A percentile compares a stretch with the other conserved stretches of the same genome.
phyloP scores from a whole-genome alignment of 2,113 vertebrate genomes.

The Turdus rufiventris region DNA sequence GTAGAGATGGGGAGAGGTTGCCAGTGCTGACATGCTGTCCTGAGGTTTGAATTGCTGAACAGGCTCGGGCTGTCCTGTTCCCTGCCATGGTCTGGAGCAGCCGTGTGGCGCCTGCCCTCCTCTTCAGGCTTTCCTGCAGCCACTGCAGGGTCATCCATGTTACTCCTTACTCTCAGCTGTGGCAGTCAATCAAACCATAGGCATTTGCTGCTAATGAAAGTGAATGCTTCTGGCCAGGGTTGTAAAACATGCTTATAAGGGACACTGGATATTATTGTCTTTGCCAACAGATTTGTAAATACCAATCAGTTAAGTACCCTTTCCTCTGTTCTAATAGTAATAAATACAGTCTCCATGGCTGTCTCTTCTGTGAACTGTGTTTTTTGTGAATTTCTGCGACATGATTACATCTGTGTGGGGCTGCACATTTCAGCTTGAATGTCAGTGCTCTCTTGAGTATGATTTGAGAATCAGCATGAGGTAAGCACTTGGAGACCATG shows the following conservation, averaged over 20 bases:
- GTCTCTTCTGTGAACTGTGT: neutral
- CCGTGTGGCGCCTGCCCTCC: neutral
- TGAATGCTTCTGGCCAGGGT: constrained; percentile 17
- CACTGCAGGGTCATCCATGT: accelerated
- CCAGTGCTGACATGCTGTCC: neutral
- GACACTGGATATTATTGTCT: constrained; percentile 60
- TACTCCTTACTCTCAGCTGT: neutral
- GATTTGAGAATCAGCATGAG: neutral
- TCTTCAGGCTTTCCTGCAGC: neutral
- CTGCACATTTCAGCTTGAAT: neutral
- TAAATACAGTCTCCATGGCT: constrained; percentile 10
- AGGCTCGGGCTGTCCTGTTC: neutral
- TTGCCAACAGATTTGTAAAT: constrained; percentile 54
- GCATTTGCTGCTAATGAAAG: constrained; percentile 12
- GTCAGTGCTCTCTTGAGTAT: neutral
- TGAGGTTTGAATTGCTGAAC: neutral
- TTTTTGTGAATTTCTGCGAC: neutral
- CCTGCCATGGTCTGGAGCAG: neutral
- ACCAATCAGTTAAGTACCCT: constrained; percentile 12
- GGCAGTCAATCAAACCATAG: neutral
- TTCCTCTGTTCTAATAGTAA: constrained; percentile 15
- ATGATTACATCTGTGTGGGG: neutral
- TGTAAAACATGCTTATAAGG: constrained; percentile 25
- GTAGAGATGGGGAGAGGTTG: neutral
- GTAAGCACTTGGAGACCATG: neutral